Evolutionary conservation across 2,113 vertebrate species (phyloP).

Genomic region (Cariama cristata): DNA sequence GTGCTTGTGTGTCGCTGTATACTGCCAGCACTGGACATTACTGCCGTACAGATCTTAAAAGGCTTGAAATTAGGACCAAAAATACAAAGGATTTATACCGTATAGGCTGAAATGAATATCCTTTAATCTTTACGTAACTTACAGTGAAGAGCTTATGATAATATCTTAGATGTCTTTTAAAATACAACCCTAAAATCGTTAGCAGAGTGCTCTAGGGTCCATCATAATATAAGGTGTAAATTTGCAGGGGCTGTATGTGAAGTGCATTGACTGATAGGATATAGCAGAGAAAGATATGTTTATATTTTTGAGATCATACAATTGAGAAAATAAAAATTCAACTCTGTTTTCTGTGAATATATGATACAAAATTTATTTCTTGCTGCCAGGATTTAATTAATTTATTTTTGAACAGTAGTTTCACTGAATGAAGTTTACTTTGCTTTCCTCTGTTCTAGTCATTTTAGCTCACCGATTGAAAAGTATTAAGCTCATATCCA

Average conservation of each 20-base stretch:
- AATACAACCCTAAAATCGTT: neutral
- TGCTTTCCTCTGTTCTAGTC: neutral
- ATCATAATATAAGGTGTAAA: neutral
- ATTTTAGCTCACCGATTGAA: neutral
- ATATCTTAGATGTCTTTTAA: neutral
- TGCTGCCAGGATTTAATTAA: neutral
- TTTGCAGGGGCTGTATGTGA: neutral
- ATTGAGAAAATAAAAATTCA: neutral
- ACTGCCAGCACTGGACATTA: neutral
- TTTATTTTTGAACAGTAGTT: neutral
- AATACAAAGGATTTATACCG: neutral
- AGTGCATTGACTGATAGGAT: neutral
- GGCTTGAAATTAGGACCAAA: neutral
- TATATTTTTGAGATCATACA: neutral
- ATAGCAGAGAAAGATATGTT: neutral
- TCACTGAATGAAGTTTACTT: neutral
- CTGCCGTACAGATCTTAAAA: neutral
- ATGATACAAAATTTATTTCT: neutral
- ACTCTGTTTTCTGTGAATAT: neutral
- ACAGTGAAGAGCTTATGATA: neutral
- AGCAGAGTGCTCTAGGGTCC: neutral
- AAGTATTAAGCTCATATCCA: neutral
- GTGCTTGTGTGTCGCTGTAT: accelerated
- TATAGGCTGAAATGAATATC: neutral
- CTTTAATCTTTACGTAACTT: neutral